Conservation (phyloP, 2,113 vertebrate genomes). For the Chlamydotis undulata region DNA sequence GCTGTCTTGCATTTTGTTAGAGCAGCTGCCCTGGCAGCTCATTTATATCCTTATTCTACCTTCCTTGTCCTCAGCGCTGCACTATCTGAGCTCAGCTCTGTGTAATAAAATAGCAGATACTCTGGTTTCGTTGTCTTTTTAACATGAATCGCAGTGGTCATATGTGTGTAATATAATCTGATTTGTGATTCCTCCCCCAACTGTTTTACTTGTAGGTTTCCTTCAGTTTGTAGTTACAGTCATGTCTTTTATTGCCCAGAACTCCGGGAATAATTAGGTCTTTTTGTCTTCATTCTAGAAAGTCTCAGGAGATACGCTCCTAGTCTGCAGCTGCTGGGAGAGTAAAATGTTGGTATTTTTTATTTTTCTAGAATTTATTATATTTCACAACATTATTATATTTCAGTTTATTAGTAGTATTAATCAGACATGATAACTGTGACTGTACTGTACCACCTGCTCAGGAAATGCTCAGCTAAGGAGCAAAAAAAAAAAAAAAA, state of each 20-base stretch:
- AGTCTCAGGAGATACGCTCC: neutral
- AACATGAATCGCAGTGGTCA: neutral
- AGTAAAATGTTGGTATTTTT: neutral
- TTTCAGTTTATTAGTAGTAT: neutral
- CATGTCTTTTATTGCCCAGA: neutral
- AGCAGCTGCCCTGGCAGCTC: neutral
- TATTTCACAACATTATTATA: neutral
- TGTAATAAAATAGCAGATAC: neutral
- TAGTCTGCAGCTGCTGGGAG: neutral
- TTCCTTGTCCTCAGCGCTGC: neutral
- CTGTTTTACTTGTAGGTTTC: neutral
- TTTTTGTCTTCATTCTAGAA: slow-evolving; percentile 4
- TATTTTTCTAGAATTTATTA: neutral
- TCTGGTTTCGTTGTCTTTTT: neutral
- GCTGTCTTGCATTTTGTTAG: neutral
- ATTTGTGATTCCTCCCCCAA: neutral
- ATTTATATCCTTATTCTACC: neutral
- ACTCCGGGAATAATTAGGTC: neutral
- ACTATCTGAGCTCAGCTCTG: neutral
- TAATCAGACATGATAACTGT: neutral
- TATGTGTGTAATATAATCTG: neutral
- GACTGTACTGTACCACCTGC: neutral
- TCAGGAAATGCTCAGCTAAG: neutral
- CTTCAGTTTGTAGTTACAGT: neutral
- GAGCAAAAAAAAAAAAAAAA: neutral